Conservation (phyloP, 1,140 invertebrate species). For the Drosophila melanica region DNA sequence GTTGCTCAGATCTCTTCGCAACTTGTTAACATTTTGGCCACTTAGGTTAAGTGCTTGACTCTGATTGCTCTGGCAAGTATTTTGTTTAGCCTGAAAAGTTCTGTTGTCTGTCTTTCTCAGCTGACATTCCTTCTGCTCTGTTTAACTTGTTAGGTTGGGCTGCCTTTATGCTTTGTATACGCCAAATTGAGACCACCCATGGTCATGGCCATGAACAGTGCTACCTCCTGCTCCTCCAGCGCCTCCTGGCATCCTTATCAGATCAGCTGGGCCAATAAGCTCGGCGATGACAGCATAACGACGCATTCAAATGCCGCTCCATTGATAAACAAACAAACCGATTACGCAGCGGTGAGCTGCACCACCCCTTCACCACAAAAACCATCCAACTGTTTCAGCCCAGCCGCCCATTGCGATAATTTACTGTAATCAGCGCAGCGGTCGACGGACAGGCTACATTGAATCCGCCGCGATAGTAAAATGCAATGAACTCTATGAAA, state of each 20-base stretch:
- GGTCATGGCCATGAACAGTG: conserved; percentile 25
- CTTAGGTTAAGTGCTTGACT: conserved; percentile 36
- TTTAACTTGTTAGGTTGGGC: conserved; percentile 27
- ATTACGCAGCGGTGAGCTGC: conserved; percentile 72
- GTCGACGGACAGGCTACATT: not conserved
- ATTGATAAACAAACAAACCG: conserved; percentile 73
- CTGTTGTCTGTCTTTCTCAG: conserved; percentile 1
- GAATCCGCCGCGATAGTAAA: not conserved
- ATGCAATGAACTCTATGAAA: conserved; percentile 38
- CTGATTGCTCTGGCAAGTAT: conserved; percentile 29
- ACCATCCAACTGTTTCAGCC: not conserved
- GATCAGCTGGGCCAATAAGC: too few relatives aligned
- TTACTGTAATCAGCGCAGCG: conserved; percentile 36
- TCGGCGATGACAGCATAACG: conserved; percentile 65
- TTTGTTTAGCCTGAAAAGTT: conserved; percentile 17
- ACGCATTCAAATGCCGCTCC: conserved; percentile 65
- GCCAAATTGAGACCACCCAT: conserved; percentile 28
- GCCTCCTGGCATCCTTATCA: too few relatives aligned
- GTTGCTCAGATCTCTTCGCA: conserved; percentile 19
- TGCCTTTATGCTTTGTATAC: conserved; percentile 22
- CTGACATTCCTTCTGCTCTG: conserved; percentile 7
- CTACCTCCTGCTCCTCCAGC: not conserved
- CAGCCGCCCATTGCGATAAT: conserved; percentile 34
- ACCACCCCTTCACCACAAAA: conserved; percentile 16
- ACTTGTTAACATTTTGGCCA: conserved; percentile 18